These are phyloP conservation scores for Microplitis demolitor DNA, from an alignment of 1,140 invertebrate species.

Conservation along the genomic window DNA sequence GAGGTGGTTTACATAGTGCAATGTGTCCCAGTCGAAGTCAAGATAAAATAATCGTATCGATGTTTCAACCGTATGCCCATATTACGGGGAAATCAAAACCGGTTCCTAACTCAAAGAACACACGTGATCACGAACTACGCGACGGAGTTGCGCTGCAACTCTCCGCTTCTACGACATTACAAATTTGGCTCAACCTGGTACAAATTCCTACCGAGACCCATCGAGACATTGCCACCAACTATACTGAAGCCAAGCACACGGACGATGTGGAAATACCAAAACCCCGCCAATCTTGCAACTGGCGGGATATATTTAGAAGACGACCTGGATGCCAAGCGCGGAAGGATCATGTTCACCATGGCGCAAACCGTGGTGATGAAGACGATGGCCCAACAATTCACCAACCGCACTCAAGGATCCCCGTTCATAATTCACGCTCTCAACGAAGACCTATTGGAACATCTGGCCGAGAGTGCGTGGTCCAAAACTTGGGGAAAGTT, in stretches of 20 bases:
- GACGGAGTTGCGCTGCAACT: not conserved
- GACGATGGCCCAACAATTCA: too few species aligned
- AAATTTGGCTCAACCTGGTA: not conserved
- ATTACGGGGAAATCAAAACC: too few species aligned
- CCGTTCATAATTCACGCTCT: not conserved
- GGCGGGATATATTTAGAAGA: too few species aligned
- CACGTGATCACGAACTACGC: too few species aligned
- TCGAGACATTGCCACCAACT: conserved; percentile 8
- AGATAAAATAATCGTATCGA: too few species aligned
- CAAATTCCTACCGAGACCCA: not conserved
- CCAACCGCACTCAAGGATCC: not conserved
- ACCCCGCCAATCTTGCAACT: not conserved
- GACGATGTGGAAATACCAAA: not conserved
- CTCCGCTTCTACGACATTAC: not conserved
- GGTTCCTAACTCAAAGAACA: too few species aligned
- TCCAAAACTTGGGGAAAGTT: conserved; percentile 22
- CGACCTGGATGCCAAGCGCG: too few species aligned
- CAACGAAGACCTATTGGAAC: not conserved
- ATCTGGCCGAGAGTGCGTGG: conserved; percentile 16
- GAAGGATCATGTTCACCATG: too few species aligned
- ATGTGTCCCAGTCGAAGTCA: too few species aligned
- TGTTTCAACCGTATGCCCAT: too few species aligned
- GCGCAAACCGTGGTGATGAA: too few species aligned
- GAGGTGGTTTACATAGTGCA: too few species aligned
- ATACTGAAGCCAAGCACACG: not conserved